These are phyloP conservation scores for Nasonia oneida DNA, from an alignment of 2,888 invertebrate species.

Conservation along the genomic window DNA sequence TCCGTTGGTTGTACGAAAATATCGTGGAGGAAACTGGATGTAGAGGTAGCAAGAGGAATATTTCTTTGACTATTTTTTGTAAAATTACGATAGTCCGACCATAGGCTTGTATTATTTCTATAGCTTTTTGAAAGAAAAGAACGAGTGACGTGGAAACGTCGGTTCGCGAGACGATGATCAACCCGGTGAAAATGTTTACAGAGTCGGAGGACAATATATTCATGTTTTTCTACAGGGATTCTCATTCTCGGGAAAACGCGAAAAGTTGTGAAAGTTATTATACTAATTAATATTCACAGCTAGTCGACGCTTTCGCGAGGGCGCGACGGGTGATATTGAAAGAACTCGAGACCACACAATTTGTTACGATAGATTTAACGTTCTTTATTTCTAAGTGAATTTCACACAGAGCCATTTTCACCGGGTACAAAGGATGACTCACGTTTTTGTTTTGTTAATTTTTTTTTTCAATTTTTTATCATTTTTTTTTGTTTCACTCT, in stretches of 20 bases:
- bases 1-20: not conserved
- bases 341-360: not conserved
- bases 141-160: constrained; percentile 44
- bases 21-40: not conserved
- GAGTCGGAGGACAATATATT: not conserved
- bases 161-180: constrained; percentile 13
- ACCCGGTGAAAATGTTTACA: constrained; percentile 22
- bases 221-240: not conserved
- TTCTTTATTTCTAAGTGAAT: constrained; percentile 3
- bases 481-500: not conserved
- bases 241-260: not conserved
- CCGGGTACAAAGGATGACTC: constrained; percentile 31
- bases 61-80: no score
- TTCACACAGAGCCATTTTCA: constrained; percentile 26
- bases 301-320: constrained; percentile 22
- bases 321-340: not conserved
- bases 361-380: constrained; percentile 16
- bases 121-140: constrained; percentile 33
- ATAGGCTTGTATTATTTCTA: constrained; percentile 16
- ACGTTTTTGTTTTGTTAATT: not conserved
- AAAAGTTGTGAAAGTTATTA: constrained; percentile 20
- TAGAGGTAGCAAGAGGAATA: no score
- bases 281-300: not conserved
- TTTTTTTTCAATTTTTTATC: constrained; percentile 9
- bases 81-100: not conserved